These are phyloP conservation scores for Strigops habroptila DNA, from an alignment of 2,113 vertebrate genomes.

Conservation along the genomic window DNA sequence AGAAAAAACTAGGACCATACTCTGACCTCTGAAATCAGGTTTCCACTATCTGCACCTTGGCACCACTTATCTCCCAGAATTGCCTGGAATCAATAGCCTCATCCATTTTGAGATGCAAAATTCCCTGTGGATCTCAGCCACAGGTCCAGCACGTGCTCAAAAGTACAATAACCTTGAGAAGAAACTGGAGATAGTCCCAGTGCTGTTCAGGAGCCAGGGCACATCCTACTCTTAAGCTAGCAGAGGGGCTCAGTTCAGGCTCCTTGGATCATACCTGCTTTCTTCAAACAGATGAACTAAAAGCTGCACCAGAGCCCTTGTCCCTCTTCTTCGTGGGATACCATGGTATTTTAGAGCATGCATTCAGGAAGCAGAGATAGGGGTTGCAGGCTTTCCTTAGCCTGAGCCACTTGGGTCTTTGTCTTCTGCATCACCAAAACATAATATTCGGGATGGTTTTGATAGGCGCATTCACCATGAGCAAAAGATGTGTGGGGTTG, in stretches of 20 bases:
- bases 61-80: background rate
- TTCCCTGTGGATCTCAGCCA: background rate
- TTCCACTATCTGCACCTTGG: background rate
- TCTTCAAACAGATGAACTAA: background rate
- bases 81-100: background rate
- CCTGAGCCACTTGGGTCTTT: background rate
- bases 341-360: accelerated
- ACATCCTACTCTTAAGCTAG: background rate
- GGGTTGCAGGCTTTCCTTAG: background rate
- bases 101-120: background rate
- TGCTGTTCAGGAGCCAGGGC: background rate
- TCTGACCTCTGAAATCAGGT: background rate
- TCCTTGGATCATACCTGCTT: background rate
- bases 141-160: background rate
- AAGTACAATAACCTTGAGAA: background rate
- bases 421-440: accelerated
- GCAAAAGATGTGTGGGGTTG: background rate
- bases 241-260: background rate
- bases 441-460: background rate
- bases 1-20: background rate
- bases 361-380: accelerated
- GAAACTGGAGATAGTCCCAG: background rate
- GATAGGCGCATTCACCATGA: background rate
- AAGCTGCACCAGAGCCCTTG: background rate
- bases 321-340: background rate